A percentile compares a stretch with the other conserved stretches of the same genome.
Conservation (phyloP, 2,113 vertebrate genomes). For the Holacanthus passer region DNA sequence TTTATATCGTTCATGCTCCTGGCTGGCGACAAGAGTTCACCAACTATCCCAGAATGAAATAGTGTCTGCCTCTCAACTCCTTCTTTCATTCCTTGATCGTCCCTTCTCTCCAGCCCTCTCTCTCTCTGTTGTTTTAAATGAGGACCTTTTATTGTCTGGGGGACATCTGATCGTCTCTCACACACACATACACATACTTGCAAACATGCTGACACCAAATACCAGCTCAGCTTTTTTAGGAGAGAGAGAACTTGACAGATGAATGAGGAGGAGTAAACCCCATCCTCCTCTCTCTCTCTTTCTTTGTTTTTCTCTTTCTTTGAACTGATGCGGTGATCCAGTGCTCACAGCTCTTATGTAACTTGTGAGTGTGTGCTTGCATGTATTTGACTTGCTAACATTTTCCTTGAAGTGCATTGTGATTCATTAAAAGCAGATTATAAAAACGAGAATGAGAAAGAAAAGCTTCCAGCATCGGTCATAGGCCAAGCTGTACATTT, state of each 20-base stretch:
- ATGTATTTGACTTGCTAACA: conserved; percentile 32
- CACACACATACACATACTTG: background rate
- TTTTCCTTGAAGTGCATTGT: conserved; percentile 17
- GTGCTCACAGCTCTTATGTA: conserved; percentile 26
- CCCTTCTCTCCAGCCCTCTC: background rate
- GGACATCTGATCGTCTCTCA: conserved; percentile 46
- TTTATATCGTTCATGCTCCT: no score
- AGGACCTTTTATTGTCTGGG: conserved; percentile 65
- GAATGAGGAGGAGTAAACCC: conserved; percentile 36
- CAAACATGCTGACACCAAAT: conserved; percentile 64
- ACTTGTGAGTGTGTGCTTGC: conserved; percentile 4
- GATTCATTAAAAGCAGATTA: conserved; percentile 55
- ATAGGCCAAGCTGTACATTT: background rate
- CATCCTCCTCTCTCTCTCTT: background rate
- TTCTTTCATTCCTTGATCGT: conserved; percentile 2
- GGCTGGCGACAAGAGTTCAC: background rate
- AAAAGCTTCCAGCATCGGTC: conserved; percentile 4
- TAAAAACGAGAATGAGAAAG: conserved; percentile 11
- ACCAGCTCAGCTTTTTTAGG: conserved; percentile 48
- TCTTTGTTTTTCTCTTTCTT: conserved; percentile 24
- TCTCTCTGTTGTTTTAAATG: conserved; percentile 43
- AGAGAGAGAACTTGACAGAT: conserved; percentile 44
- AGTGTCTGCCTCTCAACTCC: background rate
- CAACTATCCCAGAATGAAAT: background rate
- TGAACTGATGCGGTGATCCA: conserved; percentile 42